These are phyloP conservation scores for Macropodus opercularis DNA, from an alignment of 2,797 vertebrate genomes.

Conservation along the genomic window DNA sequence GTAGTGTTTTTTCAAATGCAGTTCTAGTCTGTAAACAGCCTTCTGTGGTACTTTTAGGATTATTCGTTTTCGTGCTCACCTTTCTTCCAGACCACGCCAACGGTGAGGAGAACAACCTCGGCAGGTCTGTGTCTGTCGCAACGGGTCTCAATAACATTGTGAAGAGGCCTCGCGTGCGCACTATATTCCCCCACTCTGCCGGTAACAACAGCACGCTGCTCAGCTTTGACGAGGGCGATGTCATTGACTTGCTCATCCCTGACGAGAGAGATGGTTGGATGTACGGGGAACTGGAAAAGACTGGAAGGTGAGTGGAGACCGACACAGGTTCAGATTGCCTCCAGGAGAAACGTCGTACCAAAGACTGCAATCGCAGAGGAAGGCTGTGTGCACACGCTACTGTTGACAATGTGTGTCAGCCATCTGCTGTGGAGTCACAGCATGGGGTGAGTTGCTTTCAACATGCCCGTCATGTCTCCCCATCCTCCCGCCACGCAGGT, in stretches of 20 bases:
- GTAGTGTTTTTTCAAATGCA: conserved; percentile 39
- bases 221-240: conserved; percentile 92
- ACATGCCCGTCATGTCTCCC: neutral
- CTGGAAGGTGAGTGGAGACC: conserved; percentile 85
- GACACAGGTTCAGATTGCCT: neutral
- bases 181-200: conserved; percentile 93
- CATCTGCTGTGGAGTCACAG: neutral
- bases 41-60: too few relatives aligned
- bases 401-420: too few relatives aligned
- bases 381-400: neutral
- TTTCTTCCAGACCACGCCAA: conserved; percentile 59
- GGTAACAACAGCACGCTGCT: conserved; percentile 89
- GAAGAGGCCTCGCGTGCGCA: conserved; percentile 90
- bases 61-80: neutral
- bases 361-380: neutral
- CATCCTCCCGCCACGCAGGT: neutral
- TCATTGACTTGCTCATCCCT: conserved; percentile 89
- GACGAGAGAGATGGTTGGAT: conserved; percentile 97
- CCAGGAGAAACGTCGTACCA: neutral
- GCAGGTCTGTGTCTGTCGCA: conserved; percentile 90
- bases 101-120: conserved; percentile 82
- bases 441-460: neutral
- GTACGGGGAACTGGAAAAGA: conserved; percentile 91
- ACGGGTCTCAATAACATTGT: conserved; percentile 90
- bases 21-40: too few relatives aligned